Evolutionary conservation across 2,113 vertebrate genomes (phyloP).

Genomic region (Hyaena hyaena): DNA sequence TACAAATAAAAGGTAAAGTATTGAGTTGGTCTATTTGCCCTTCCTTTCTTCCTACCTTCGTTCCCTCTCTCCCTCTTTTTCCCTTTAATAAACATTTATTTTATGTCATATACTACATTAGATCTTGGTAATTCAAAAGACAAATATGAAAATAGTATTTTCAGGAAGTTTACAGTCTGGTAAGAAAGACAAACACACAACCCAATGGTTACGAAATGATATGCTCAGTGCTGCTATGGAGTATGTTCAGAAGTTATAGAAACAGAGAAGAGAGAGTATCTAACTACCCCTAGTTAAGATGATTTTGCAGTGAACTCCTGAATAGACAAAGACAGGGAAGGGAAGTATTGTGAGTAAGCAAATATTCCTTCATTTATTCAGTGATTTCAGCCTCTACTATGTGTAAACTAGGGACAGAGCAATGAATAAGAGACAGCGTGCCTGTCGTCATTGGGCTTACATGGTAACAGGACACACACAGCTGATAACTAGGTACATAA

Average conservation of each 20-base stretch:
- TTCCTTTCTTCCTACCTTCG: background rate
- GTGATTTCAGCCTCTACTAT: background rate
- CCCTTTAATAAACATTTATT: slow-evolving; percentile 35
- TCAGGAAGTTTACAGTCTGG: background rate
- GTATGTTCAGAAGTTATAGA: background rate
- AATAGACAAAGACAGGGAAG: background rate
- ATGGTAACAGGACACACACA: background rate
- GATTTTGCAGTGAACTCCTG: background rate
- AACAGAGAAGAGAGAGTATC: background rate
- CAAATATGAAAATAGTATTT: slow-evolving; percentile 4
- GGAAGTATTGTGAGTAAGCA: background rate
- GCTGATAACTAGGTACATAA: background rate
- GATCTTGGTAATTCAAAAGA: background rate
- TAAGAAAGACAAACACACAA: background rate
- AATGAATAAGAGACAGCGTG: background rate
- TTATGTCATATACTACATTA: background rate
- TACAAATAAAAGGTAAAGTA: slow-evolving; percentile 21
- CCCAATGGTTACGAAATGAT: background rate
- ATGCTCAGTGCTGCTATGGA: background rate
- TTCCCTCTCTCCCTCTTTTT: background rate
- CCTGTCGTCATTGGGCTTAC: background rate
- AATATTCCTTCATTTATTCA: background rate
- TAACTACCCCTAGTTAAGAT: background rate
- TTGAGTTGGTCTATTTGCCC: background rate
- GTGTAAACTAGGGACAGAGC: background rate